Evolutionary conservation across 1,140 invertebrate genomes (phyloP).

Genomic region (Apocrypta bakeri): DNA sequence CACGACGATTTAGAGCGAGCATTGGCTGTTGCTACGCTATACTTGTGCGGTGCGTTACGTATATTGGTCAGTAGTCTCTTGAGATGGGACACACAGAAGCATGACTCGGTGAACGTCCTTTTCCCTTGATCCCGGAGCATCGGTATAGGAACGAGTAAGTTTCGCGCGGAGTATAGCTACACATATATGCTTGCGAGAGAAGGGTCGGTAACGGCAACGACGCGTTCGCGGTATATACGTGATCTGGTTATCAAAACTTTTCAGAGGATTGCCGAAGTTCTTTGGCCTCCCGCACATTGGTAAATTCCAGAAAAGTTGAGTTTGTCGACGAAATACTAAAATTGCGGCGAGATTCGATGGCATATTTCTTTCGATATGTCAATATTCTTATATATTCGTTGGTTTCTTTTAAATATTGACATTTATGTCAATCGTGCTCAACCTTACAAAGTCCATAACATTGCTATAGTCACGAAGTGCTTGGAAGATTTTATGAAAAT

Average conservation of each 20-base stretch:
- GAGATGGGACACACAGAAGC: slow-evolving; percentile 13
- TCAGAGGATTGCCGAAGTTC: background rate
- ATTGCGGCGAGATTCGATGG: background rate
- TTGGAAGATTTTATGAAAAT: too few species aligned
- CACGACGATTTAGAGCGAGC: slow-evolving; percentile 14
- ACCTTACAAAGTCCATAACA: too few species aligned
- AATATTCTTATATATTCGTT: background rate
- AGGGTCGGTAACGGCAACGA: background rate
- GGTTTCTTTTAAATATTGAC: background rate
- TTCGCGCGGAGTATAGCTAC: background rate
- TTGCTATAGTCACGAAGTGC: too few species aligned
- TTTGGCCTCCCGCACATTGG: background rate
- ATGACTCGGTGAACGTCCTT: background rate
- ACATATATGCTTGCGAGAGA: background rate
- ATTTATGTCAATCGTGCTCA: background rate
- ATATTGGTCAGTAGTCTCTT: slow-evolving; percentile 55
- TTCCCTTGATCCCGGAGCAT: background rate
- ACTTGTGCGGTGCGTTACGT: slow-evolving; percentile 16
- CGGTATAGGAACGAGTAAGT: background rate
- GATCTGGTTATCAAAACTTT: background rate
- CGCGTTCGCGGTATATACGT: too few species aligned
- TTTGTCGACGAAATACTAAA: background rate
- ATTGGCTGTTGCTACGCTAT: background rate
- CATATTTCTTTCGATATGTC: background rate
- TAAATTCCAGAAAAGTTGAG: background rate